Conservation (phyloP, 1,140 invertebrate species). For the Megalopta genalis region DNA sequence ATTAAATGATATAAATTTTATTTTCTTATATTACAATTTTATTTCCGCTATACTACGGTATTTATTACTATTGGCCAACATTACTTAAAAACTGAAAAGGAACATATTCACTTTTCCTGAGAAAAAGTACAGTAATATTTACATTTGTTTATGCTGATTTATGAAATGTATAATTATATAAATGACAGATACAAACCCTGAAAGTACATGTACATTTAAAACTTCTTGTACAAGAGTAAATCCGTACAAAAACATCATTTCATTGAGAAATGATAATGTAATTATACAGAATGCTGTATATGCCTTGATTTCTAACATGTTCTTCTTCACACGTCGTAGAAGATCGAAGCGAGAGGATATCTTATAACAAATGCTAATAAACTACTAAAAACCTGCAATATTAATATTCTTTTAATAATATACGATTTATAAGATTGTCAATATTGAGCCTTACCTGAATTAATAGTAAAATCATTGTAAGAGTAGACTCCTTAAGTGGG, state of each 20-base stretch:
- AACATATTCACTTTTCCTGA: conserved; percentile 19
- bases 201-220: conserved; percentile 17
- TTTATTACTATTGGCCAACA: neutral
- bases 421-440: neutral
- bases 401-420: conserved; percentile 26
- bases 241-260: neutral
- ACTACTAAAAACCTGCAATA: conserved; percentile 86
- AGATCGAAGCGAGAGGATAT: conserved; percentile 93
- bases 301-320: neutral
- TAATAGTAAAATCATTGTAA: conserved; percentile 88
- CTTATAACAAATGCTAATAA: conserved; percentile 92
- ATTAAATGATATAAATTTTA: conserved; percentile 7
- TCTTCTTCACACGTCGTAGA: conserved; percentile 86
- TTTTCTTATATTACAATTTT: conserved; percentile 23
- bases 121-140: conserved; percentile 11
- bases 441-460: conserved; percentile 85
- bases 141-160: neutral
- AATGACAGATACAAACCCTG: conserved; percentile 10
- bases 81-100: conserved; percentile 2
- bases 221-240: neutral
- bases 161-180: neutral
- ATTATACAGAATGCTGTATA: neutral
- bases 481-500: conserved; percentile 90
- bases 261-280: conserved; percentile 7
- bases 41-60: neutral